Percentiles rank a stretch among this genome's conserved stretches.
Evolutionary conservation across 2,888 invertebrate species (phyloP).

Genomic region (Entomobrya multifasciata): DNA sequence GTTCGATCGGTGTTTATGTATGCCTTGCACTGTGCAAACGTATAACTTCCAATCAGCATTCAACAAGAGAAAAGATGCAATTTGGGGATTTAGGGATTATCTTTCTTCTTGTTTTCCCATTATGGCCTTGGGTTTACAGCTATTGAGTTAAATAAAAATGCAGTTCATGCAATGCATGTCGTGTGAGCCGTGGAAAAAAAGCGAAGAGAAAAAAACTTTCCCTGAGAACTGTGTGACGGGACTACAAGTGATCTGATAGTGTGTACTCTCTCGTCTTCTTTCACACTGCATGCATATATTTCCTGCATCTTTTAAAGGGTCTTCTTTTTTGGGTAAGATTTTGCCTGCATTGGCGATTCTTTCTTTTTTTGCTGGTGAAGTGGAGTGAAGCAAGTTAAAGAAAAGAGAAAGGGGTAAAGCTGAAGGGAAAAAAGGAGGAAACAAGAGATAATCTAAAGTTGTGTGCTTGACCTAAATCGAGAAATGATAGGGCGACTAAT

Average conservation of each 20-base stretch:
- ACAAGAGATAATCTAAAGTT: slow-evolving; percentile 28
- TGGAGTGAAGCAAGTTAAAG: not conserved
- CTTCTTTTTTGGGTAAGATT: not conserved
- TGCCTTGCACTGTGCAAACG: no score
- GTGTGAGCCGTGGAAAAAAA: no score
- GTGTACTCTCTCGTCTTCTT: no score
- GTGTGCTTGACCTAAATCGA: slow-evolving; percentile 46
- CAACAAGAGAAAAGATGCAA: not conserved
- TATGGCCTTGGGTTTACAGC: not conserved
- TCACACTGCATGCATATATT: slow-evolving; percentile 35
- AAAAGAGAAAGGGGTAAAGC: not conserved
- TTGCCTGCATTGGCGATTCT: not conserved
- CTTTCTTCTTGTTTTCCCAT: not conserved
- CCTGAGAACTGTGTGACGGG: no score
- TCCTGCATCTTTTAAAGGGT: not conserved
- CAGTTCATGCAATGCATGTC: slow-evolving; percentile 29
- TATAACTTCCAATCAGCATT: no score
- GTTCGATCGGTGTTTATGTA: no score
- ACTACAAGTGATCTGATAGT: no score
- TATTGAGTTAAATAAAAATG: slow-evolving; percentile 21
- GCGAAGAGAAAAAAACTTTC: no score
- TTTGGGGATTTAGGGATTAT: slow-evolving; percentile 3
- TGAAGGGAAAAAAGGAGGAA: not conserved
- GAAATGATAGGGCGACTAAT: slow-evolving; percentile 31
- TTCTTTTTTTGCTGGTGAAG: not conserved